phyloP scores from a whole-genome alignment of 2,113 vertebrate species.

The Menidia beryllina region DNA sequence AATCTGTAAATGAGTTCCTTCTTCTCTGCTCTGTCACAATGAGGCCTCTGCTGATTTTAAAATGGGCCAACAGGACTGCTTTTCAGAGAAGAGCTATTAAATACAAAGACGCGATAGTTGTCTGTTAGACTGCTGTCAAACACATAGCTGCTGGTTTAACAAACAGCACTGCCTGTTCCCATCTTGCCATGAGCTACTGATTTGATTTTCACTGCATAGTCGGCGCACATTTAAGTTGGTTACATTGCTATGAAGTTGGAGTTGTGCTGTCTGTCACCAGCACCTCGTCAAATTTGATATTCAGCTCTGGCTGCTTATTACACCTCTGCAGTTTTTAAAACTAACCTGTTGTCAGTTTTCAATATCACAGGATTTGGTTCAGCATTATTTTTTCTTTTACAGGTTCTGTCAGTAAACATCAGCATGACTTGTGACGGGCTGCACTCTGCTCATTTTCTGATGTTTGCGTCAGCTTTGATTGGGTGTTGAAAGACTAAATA shows the following conservation, averaged over 20 bases:
- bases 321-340: conserved; percentile 6
- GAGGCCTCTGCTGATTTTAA: conserved; percentile 2
- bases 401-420: background rate
- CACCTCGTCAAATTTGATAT: background rate
- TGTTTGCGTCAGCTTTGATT: background rate
- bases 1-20: background rate
- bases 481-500: background rate
- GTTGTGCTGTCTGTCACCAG: conserved; percentile 9
- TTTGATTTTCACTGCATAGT: conserved; percentile 17
- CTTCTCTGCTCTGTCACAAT: conserved; percentile 7
- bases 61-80: background rate
- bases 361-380: background rate
- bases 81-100: too few relatives aligned
- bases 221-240: conserved; percentile 4
- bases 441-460: background rate
- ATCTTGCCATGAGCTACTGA: background rate
- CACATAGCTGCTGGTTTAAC: conserved; percentile 9
- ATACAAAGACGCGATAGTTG: too few relatives aligned
- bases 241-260: conserved; percentile 14
- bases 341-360: background rate
- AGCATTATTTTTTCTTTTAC: background rate
- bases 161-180: conserved; percentile 12
- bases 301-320: conserved; percentile 3
- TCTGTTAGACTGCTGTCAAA: conserved; percentile 13
- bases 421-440: background rate